Conservation (phyloP, 2,797 vertebrate genomes). For the Alectoris magna region DNA sequence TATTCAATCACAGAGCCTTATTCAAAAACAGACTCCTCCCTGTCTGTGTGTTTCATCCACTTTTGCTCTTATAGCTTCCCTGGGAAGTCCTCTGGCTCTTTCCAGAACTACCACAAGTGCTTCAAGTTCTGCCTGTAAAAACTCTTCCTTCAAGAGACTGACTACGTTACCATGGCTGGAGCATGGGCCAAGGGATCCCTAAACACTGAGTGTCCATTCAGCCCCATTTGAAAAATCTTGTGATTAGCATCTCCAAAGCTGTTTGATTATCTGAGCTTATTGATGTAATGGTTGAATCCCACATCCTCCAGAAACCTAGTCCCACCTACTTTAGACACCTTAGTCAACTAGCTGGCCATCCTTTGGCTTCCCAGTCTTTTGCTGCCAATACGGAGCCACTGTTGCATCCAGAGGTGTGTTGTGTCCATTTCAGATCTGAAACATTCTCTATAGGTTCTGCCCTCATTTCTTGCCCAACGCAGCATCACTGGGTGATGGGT, state of each 20-base stretch:
- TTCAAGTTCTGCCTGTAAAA: not conserved
- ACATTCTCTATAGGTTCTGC: not conserved
- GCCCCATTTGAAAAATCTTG: fast-evolving
- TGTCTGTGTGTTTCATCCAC: not conserved
- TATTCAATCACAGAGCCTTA: not conserved
- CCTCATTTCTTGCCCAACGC: not conserved
- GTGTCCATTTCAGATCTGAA: not conserved
- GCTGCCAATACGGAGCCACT: not conserved
- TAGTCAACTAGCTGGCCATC: not conserved
- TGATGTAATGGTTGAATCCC: not conserved
- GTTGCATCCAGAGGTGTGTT: fast-evolving
- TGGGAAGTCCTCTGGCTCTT: not conserved
- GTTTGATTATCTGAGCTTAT: too few relatives aligned
- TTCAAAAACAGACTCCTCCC: not conserved
- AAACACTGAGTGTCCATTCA: fast-evolving
- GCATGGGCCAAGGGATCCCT: fast-evolving
- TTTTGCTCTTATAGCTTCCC: not conserved
- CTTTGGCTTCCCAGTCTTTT: not conserved
- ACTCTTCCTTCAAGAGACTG: not conserved
- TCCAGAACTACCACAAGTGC: not conserved
- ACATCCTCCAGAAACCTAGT: not conserved
- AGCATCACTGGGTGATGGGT: not conserved
- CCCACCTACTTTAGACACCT: not conserved
- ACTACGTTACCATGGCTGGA: not conserved
- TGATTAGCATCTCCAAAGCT: not conserved